Conservation (phyloP, 2,113 vertebrate genomes). For the Sylvia atricapilla region DNA sequence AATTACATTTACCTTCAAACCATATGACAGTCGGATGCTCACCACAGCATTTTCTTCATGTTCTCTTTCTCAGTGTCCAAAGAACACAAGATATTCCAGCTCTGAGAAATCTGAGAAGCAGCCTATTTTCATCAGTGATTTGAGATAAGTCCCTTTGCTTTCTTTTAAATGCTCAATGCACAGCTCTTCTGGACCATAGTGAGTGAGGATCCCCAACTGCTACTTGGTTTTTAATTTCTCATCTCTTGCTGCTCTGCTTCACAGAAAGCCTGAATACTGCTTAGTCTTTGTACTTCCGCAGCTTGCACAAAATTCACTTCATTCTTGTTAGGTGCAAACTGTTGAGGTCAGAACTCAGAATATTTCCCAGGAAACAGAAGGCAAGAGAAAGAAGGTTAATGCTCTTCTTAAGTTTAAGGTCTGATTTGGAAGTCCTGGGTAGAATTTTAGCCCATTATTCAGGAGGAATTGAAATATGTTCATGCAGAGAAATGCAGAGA, state of each 20-base stretch:
- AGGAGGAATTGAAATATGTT: not conserved
- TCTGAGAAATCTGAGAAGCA: not conserved
- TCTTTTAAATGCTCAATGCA: rapidly evolving
- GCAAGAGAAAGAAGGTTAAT: not conserved
- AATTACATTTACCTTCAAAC: not conserved
- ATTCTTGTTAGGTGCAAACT: not conserved
- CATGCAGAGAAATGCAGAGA: not conserved
- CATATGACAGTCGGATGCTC: not conserved
- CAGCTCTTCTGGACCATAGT: rapidly evolving
- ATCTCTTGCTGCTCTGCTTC: not conserved
- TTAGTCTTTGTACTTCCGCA: not conserved
- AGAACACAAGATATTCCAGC: not conserved
- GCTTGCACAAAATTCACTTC: not conserved
- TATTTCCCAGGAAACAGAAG: not conserved
- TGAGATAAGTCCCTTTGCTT: not conserved
- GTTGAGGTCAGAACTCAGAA: not conserved
- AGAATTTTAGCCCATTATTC: not conserved
- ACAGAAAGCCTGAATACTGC: not conserved
- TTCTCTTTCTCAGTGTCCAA: not conserved
- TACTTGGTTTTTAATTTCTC: not conserved
- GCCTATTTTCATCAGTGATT: not conserved
- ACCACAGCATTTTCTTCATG: not conserved
- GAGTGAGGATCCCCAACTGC: not conserved
- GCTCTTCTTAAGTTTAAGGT: not conserved
- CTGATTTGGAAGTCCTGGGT: not conserved